Evolutionary conservation across 1,140 invertebrate species (phyloP).

Genomic region (Trichoplusia ni): DNA sequence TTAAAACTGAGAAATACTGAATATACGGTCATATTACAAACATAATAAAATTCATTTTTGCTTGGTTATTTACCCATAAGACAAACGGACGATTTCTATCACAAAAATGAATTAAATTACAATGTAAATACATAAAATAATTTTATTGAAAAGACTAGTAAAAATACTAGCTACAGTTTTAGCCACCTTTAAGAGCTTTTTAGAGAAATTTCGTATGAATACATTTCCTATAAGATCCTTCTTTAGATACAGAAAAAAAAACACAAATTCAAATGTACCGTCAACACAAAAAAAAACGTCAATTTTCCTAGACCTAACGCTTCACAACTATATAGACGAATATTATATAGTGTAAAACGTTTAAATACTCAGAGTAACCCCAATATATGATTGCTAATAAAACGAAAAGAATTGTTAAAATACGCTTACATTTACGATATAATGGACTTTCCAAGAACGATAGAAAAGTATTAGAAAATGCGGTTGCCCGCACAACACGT

Average conservation of each 20-base stretch:
- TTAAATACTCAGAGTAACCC: constrained; percentile 12
- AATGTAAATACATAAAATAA: too few relatives aligned
- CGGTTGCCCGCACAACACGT: not conserved
- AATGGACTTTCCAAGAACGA: constrained; percentile 29
- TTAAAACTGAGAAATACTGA: constrained; percentile 27
- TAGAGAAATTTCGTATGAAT: too few relatives aligned
- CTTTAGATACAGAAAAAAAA: not conserved
- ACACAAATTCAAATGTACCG: not conserved
- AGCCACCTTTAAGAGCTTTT: too few relatives aligned
- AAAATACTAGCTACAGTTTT: too few relatives aligned
- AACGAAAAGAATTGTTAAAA: not conserved
- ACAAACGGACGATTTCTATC: too few relatives aligned
- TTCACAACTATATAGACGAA: constrained; percentile 21
- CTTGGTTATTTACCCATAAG: too few relatives aligned
- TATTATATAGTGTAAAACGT: constrained; percentile 24
- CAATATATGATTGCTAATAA: not conserved
- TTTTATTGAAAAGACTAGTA: too few relatives aligned
- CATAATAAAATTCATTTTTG: too few relatives aligned
- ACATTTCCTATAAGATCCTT: not conserved
- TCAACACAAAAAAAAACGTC: not conserved
- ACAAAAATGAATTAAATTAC: too few relatives aligned
- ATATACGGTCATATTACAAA: not conserved
- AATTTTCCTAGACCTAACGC: constrained; percentile 5
- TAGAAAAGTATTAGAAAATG: constrained; percentile 37
- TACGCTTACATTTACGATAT: constrained; percentile 26